Evolutionary conservation across 1,140 invertebrate genomes (phyloP).

Genomic region (Galleria mellonella): DNA sequence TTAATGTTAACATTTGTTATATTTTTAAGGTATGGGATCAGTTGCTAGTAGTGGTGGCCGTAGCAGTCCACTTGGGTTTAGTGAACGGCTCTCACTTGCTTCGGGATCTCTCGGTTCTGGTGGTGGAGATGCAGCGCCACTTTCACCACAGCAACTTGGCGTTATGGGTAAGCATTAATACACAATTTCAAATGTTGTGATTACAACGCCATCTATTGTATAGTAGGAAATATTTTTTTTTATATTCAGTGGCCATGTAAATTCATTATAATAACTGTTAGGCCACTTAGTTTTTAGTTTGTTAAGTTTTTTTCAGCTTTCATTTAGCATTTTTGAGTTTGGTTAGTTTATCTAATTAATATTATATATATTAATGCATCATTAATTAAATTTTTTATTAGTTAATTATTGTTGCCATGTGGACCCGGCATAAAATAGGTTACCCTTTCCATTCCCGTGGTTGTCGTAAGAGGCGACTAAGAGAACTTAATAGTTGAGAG

Average conservation of each 20-base stretch:
- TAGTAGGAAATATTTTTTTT: not conserved
- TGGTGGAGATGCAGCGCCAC: conserved; percentile 62
- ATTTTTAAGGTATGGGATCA: conserved; percentile 69
- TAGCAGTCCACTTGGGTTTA: conserved; percentile 74
- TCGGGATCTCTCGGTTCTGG: conserved; percentile 76
- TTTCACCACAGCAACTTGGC: conserved; percentile 81
- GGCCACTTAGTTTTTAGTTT: no score
- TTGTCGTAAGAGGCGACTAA: no score
- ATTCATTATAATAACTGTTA: not conserved
- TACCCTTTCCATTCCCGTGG: no score
- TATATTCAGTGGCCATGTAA: not conserved
- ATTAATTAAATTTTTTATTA: no score
- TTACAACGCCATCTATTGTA: conserved; percentile 12
- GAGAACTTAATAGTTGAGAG: no score
- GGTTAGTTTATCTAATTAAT: no score
- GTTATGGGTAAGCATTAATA: conserved; percentile 77
- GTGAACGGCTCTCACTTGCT: conserved; percentile 77
- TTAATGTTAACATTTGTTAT: no score
- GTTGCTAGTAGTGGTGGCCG: conserved; percentile 75
- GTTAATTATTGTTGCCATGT: no score
- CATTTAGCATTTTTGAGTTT: no score
- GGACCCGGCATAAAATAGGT: no score
- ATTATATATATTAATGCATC: no score
- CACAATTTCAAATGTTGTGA: not conserved
- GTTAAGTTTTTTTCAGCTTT: no score